phyloP scores from a whole-genome alignment of 2,113 vertebrate species.

The Solea solea region DNA sequence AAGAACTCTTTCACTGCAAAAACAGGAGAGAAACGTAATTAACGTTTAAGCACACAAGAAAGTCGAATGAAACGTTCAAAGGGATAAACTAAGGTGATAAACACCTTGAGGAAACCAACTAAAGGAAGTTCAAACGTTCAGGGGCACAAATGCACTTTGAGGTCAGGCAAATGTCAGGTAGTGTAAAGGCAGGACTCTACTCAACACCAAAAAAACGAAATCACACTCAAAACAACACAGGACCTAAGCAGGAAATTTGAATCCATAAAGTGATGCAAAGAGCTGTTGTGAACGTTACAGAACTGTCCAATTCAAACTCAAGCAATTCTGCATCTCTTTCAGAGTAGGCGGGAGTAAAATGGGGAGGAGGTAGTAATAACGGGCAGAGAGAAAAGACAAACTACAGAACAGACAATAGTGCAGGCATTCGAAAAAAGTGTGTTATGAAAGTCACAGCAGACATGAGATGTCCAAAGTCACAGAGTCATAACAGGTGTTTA shows the following conservation, averaged over 20 bases:
- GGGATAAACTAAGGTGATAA: constrained; percentile 23
- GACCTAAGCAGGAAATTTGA: constrained; percentile 72
- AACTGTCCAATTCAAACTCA: constrained; percentile 57
- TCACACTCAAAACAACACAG: constrained; percentile 71
- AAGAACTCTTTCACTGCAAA: constrained; percentile 98
- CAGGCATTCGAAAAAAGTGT: constrained; percentile 66
- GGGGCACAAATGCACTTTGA: constrained; percentile 53
- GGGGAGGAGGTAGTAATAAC: constrained; percentile 54
- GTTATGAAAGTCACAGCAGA: constrained; percentile 73
- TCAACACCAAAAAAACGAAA: constrained; percentile 37
- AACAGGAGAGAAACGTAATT: constrained; percentile 13
- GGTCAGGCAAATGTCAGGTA: constrained; percentile 70
- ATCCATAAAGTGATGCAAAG: constrained; percentile 79
- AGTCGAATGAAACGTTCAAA: constrained; percentile 27
- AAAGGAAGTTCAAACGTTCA: constrained; percentile 48
- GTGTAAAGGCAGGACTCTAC: constrained; percentile 38
- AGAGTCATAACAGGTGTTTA: constrained; percentile 66
- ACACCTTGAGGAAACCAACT: constrained; percentile 45
- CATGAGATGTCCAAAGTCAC: constrained; percentile 84
- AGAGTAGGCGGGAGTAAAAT: constrained; percentile 42
- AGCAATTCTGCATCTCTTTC: constrained; percentile 80
- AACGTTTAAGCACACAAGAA: background rate
- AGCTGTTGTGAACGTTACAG: constrained; percentile 51
- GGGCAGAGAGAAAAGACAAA: constrained; percentile 70
- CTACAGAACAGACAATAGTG: constrained; percentile 55